Base-by-base conservation (phyloP, 2,888 invertebrate species). In the Drosophila picticornis region DNA sequence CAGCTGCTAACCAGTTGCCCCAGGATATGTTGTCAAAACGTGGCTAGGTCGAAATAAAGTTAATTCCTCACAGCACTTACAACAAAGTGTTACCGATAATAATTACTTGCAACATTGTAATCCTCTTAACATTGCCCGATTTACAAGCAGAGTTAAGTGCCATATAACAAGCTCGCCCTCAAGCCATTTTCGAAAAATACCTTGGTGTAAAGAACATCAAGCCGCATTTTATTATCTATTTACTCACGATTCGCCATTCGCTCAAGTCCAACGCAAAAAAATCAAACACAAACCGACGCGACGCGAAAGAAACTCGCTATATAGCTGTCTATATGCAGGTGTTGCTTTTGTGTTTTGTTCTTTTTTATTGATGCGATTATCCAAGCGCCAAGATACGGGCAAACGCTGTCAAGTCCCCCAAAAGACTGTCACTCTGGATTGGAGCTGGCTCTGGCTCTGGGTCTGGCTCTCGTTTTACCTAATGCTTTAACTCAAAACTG, bases 71-170 rank as follows among this genome's bases (percentile, higher is more conserved):
- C 67, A 78, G 75, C 90, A 73, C 73, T 71, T 70, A 62, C 66
- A 72, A 68, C 61, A 77, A 61, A 74, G 64, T 67, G 74, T 68
- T 52, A 69, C 67, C 77, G 75, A 90, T 85, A 84, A 90, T 85
- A 90, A 85, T 90, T 85, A 85, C 90, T 90, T 62, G 80, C 83
- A 90, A 85, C 88, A 90, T 90, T 90, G 88, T 85, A 88, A 85
- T 82, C 90, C 90, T 88, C 87, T 90, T 85, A 85, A 70, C 83
- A 85, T n/a, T 38, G 69, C 57, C 59, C 76, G 90, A 85, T 88
- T 85, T 85, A 85, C 85, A 85, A 88, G 88, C 75, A 80, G 27
- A 73, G 71, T 77, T 88, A 75, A 88, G 80, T 72, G 88, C 79
- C 73, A 75, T 46, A 62, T 25, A 50, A 55, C 25, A 29, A 50